Percentiles rank a stretch among this genome's conserved stretches.
Evolutionary conservation across 2,797 vertebrate species (phyloP).

Genomic region (Tokudaia tokunoshimensis): DNA sequence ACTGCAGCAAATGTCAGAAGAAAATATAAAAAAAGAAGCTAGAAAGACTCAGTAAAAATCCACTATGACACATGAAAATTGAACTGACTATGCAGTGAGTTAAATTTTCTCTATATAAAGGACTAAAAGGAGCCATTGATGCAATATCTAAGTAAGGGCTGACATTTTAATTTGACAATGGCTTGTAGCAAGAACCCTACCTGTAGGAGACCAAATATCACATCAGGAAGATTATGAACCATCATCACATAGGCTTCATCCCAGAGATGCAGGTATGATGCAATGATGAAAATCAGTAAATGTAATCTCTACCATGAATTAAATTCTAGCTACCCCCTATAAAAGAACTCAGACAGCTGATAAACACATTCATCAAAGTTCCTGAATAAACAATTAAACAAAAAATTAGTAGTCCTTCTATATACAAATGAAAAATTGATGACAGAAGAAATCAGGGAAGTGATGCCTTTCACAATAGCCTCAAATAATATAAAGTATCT

Average conservation of each 20-base stretch:
- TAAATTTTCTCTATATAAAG: neutral
- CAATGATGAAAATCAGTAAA: neutral
- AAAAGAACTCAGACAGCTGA: neutral
- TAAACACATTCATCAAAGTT: neutral
- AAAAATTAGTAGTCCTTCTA: neutral
- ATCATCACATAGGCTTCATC: neutral
- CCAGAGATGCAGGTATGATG: neutral
- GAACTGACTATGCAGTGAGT: neutral
- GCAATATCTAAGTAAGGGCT: conserved; percentile 38
- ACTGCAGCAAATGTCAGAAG: neutral
- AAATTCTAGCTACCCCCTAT: neutral
- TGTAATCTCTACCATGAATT: neutral
- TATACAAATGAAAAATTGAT: neutral
- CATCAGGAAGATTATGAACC: neutral
- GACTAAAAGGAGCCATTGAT: conserved; percentile 43
- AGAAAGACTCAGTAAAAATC: neutral
- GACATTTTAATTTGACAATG: conserved; percentile 61
- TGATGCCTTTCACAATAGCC: neutral
- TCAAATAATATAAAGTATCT: neutral
- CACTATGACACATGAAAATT: conserved; percentile 3
- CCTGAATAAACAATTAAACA: neutral
- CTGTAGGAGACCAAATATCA: conserved; percentile 41
- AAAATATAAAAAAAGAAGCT: neutral
- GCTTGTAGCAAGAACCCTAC: conserved; percentile 33
- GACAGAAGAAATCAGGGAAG: too few relatives aligned